phyloP scores from a whole-genome alignment of 2,888 invertebrate genomes.

The Chironomus riparius region DNA sequence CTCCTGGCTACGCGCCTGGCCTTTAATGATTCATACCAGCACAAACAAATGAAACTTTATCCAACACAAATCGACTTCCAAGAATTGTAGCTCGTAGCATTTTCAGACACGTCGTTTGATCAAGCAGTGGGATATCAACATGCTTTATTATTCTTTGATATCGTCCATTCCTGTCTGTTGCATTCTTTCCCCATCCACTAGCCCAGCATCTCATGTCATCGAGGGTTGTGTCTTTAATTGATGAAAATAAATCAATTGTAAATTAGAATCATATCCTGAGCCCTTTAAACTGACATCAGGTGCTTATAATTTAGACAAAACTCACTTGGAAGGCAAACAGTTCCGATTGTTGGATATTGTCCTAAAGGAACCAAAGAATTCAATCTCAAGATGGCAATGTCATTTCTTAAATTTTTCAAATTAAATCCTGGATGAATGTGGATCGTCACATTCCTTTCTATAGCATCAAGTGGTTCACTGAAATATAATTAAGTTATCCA shows the following conservation, averaged over 20 bases:
- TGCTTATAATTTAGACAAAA: no score
- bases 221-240: neutral
- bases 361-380: constrained; percentile 49
- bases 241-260: neutral
- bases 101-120: constrained; percentile 52
- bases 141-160: constrained; percentile 58
- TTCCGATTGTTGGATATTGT: constrained; percentile 49
- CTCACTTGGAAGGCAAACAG: constrained; percentile 49
- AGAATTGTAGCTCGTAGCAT: constrained; percentile 56
- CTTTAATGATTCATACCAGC: constrained; percentile 58
- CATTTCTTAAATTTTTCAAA: constrained; percentile 60
- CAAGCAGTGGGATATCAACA: constrained; percentile 57
- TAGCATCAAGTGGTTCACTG: neutral
- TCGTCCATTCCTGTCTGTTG: constrained; percentile 49
- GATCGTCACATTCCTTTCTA: neutral
- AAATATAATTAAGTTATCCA: neutral
- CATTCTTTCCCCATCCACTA: constrained; percentile 69
- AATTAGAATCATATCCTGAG: no score
- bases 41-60: constrained; percentile 61
- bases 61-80: constrained; percentile 52
- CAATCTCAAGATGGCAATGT: constrained; percentile 62
- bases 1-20: no score
- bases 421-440: constrained; percentile 58
- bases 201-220: neutral
- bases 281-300: no score